Base-by-base conservation (phyloP, 2,888 invertebrate genomes). In the Drosophila neoperkinsi region DNA sequence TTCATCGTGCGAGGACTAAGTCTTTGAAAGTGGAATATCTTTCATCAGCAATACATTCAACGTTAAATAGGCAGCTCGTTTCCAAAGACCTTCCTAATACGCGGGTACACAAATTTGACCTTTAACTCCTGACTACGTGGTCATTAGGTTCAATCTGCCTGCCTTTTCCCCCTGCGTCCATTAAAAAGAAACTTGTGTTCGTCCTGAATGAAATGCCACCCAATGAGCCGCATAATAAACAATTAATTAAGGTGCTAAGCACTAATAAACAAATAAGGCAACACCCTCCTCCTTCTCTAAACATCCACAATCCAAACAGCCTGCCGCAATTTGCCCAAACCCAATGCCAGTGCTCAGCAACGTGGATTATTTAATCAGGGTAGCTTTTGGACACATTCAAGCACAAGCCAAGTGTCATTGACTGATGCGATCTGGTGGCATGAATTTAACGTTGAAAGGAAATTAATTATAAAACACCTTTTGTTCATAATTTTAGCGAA, bases 381-480 rank as follows among this genome's bases (percentile, higher is more conserved):
- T 21, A 10, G 30, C 31, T n/a, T 28, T 53, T 34, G 69, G 56
- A 43, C 11, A 28, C n/a, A 57, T 30, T 38, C 4, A n/a, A 50
- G 33, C 51, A 36, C 33, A 52, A 9, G 21, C n/a, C 59, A 58
- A 81, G 74, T 77, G 79, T 55, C 82, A 73, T 81, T 71, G 79
- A 65, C 62, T 59, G 68, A 55, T 49, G 58, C 61, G 66, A 38
- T 58, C 52, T 49, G 60, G 1, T 30, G 66, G 25, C 25, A 60
- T 49, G 46, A 70, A 38, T 58, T 63, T 49, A 41, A 52, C 50
- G 28, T 49, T 65, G 51, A 62, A 78, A 61, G 10, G 34, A 78
- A 86, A 78, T 79, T 81, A 88, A 86, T 86, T 86, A 88, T 83
- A 81, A 79, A 78, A 41, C 69, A 78, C 70, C 76, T 81, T 81